A percentile compares a stretch with the other conserved stretches of the same genome.
Conservation (phyloP, 2,888 invertebrate genomes). For the Nycteola revayana region DNA sequence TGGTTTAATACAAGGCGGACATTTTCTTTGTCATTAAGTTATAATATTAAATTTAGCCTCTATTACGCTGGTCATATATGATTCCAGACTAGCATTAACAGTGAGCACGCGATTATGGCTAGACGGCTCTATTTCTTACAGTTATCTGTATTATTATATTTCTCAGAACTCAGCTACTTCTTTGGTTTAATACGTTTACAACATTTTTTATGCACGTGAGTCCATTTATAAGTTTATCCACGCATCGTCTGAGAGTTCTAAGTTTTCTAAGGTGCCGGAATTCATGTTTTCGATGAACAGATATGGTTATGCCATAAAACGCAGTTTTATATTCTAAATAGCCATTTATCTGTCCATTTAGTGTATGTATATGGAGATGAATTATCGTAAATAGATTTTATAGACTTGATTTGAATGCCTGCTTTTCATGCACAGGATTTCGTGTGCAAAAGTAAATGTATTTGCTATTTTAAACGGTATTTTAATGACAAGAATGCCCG, state of each 20-base stretch:
- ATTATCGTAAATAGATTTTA: conserved; percentile 20
- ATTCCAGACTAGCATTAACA: no score
- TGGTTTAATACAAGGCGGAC: no score
- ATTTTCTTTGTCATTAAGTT: no score
- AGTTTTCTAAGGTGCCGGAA: conserved; percentile 27
- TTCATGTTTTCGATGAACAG: conserved; percentile 17
- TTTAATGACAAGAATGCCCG: no score
- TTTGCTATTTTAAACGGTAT: no score
- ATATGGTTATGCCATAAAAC: conserved; percentile 24
- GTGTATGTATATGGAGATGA: conserved; percentile 7
- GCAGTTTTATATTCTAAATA: conserved; percentile 20
- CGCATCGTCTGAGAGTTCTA: conserved; percentile 19
- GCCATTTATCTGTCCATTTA: conserved; percentile 3
- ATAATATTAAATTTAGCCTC: no score
- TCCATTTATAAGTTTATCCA: conserved; percentile 9
- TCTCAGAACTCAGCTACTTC: conserved; percentile 19
- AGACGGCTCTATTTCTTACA: no score
- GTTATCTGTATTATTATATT: conserved; percentile 1
- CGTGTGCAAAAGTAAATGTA: no score
- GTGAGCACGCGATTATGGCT: no score
- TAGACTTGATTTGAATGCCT: conserved; percentile 1
- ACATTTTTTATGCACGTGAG: conserved; percentile 23
- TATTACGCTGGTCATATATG: no score
- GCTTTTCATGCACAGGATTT: no score
- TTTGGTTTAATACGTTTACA: conserved; percentile 19